Evolutionary conservation across 1,140 invertebrate genomes (phyloP).

Genomic region (Drosophila ananassae): DNA sequence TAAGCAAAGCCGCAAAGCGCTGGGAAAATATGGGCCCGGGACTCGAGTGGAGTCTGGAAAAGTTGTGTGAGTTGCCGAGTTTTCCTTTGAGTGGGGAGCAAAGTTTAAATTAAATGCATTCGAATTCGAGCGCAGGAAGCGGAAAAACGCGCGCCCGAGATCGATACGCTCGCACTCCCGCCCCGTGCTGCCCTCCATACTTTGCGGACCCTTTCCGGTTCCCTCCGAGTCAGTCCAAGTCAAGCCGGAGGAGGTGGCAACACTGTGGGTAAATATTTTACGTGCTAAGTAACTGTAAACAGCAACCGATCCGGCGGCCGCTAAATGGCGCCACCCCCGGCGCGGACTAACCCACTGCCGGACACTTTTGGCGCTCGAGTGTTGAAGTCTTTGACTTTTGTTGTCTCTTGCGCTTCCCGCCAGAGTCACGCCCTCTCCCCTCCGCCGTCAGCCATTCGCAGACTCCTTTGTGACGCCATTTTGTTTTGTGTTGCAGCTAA

Average conservation of each 20-base stretch:
- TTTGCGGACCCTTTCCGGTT: neutral
- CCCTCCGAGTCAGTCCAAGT: neutral
- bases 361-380: slow-evolving; percentile 71
- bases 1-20: slow-evolving; percentile 57
- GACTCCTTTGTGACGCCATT: slow-evolving; percentile 66
- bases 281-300: slow-evolving; percentile 71
- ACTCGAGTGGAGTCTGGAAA: slow-evolving; percentile 43
- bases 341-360: slow-evolving; percentile 44
- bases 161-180: neutral
- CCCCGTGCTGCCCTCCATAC: neutral
- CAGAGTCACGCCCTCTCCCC: neutral
- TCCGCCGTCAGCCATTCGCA: slow-evolving; percentile 12
- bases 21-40: slow-evolving; percentile 49
- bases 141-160: slow-evolving; percentile 13
- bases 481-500: slow-evolving; percentile 47
- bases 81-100: slow-evolving; percentile 29
- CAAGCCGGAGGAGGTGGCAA: neutral
- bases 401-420: slow-evolving; percentile 51
- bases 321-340: slow-evolving; percentile 21
- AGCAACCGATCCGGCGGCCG: slow-evolving; percentile 44
- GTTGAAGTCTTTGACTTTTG: slow-evolving; percentile 75
- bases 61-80: slow-evolving; percentile 32
- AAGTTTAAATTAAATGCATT: slow-evolving; percentile 53
- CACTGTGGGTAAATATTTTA: slow-evolving; percentile 55
- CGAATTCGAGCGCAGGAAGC: slow-evolving; percentile 25